A percentile compares a stretch with the other conserved stretches of the same genome.
Conservation (phyloP, 1,140 invertebrate genomes). For the Cherax quadricarinatus region DNA sequence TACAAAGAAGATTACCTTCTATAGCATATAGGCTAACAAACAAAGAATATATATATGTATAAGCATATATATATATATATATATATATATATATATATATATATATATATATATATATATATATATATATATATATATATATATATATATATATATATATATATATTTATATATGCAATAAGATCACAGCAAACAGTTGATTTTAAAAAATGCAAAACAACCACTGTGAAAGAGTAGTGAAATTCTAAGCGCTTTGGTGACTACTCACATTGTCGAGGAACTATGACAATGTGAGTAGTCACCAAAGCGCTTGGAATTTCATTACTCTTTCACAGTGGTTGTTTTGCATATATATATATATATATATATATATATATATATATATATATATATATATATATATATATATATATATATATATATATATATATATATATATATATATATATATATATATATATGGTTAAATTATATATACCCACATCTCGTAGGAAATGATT, state of each 20-base stretch:
- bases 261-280: too few relatives aligned
- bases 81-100: constrained; percentile 52
- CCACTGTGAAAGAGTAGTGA: too few relatives aligned
- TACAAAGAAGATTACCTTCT: too few relatives aligned
- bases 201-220: too few relatives aligned
- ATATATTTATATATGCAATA: constrained; percentile 42
- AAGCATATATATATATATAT: background rate
- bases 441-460: constrained; percentile 21
- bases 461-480: too few relatives aligned
- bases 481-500: too few relatives aligned
- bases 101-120: constrained; percentile 56
- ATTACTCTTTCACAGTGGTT: too few relatives aligned
- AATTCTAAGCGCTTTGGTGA: too few relatives aligned
- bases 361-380: constrained; percentile 42
- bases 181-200: too few relatives aligned
- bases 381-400: constrained; percentile 53
- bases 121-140: constrained; percentile 40
- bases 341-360: constrained; percentile 53
- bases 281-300: too few relatives aligned
- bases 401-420: constrained; percentile 62
- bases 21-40: too few relatives aligned
- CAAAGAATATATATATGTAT: background rate
- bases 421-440: constrained; percentile 44
- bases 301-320: too few relatives aligned
- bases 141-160: constrained; percentile 52